A percentile compares a stretch with the other conserved stretches of the same genome.
Evolutionary conservation across 1,140 invertebrate species (phyloP).

Genomic region (Atopsyche davidsoni): DNA sequence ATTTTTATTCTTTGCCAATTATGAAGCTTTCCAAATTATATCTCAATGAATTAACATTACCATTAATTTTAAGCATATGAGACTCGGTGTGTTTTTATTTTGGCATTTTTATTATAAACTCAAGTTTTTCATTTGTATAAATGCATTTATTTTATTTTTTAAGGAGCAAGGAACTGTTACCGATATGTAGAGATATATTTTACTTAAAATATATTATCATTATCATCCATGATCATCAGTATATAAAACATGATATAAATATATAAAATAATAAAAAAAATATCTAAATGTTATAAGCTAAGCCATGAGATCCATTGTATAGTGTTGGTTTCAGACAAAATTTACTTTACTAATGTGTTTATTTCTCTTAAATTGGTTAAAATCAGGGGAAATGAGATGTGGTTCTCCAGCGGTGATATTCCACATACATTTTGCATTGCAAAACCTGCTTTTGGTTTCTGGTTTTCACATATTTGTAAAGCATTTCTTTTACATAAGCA

Average conservation of each 20-base stretch:
- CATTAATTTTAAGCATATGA: too few relatives aligned
- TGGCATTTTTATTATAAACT: too few relatives aligned
- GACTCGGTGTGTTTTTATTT: too few relatives aligned
- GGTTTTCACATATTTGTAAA: constrained; percentile 3
- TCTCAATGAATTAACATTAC: too few relatives aligned
- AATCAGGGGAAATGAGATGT: constrained; percentile 29
- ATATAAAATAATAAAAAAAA: constrained; percentile 2
- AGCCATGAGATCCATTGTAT: constrained; percentile 29
- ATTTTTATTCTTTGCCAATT: too few relatives aligned
- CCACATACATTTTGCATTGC: constrained; percentile 24
- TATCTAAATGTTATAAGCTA: constrained; percentile 17
- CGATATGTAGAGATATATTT: background rate
- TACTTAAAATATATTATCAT: background rate
- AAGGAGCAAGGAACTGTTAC: too few relatives aligned
- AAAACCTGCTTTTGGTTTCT: constrained; percentile 13
- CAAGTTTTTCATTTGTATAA: too few relatives aligned
- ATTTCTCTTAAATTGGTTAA: constrained; percentile 21
- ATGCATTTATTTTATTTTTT: too few relatives aligned
- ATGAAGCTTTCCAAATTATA: too few relatives aligned
- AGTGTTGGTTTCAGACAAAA: constrained; percentile 29
- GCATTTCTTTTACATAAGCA: constrained; percentile 5
- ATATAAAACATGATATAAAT: constrained; percentile 7
- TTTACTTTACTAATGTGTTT: constrained; percentile 27
- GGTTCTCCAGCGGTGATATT: constrained; percentile 26
- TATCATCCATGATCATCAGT: constrained; percentile 5